Evolutionary conservation across 1,140 invertebrate genomes (phyloP).

Genomic region (Bursaphelenchus mucronatus): DNA sequence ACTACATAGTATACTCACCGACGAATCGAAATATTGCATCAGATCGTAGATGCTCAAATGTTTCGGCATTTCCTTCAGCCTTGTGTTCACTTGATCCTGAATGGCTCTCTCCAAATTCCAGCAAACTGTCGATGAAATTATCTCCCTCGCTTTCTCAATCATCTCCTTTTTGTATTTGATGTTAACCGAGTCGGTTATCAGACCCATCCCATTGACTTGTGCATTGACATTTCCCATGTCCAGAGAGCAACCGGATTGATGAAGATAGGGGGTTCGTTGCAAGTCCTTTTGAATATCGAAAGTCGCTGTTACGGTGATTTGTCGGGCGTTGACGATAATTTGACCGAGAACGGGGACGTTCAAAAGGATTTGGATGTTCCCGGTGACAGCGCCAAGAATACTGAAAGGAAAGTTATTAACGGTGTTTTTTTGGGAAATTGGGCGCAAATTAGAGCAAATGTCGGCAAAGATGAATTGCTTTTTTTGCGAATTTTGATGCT

Average conservation of each 20-base stretch:
- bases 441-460: too few relatives aligned
- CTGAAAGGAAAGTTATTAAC: constrained; percentile 30
- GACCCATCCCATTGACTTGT: constrained; percentile 37
- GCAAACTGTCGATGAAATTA: constrained; percentile 45
- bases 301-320: constrained; percentile 46
- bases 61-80: constrained; percentile 29
- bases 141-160: constrained; percentile 38
- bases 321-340: constrained; percentile 31
- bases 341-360: constrained; percentile 40
- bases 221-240: constrained; percentile 38
- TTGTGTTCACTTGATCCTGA: constrained; percentile 34
- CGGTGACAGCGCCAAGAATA: constrained; percentile 38
- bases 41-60: constrained; percentile 27
- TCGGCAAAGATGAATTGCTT: too few relatives aligned
- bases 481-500: too few relatives aligned
- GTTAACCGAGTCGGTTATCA: constrained; percentile 44
- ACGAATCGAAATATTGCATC: constrained; percentile 20
- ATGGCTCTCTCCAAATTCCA: constrained; percentile 40
- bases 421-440: constrained; percentile 9
- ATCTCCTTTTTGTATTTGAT: constrained; percentile 50
- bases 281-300: constrained; percentile 45
- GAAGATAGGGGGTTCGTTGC: constrained; percentile 36
- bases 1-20: not conserved
- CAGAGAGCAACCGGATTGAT: constrained; percentile 26
- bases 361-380: constrained; percentile 43